phyloP scores from a whole-genome alignment of 2,888 invertebrate species.

The Drosophila acutilabella region DNA sequence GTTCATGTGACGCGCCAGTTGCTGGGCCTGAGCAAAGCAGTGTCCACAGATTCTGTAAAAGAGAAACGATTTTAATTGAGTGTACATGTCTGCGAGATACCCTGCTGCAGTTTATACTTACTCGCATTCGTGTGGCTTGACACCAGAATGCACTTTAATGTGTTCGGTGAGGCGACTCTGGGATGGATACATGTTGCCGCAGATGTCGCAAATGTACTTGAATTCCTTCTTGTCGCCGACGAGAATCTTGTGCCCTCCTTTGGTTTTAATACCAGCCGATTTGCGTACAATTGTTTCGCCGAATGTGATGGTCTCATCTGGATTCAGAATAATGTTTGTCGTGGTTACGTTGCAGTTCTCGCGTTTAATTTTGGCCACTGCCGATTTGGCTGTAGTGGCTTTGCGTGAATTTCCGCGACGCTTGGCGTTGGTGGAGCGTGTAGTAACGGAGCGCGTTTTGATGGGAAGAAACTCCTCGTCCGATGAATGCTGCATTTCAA shows the following conservation, averaged over 20 bases:
- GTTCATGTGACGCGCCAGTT: slow-evolving; percentile 84
- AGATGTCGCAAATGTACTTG: slow-evolving; percentile 83
- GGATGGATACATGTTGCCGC: slow-evolving; percentile 84
- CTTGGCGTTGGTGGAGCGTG: slow-evolving; percentile 32
- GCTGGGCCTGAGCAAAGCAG: slow-evolving; percentile 84
- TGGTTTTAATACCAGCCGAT: slow-evolving; percentile 62
- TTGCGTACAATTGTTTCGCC: slow-evolving; percentile 61
- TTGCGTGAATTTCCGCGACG: slow-evolving; percentile 47
- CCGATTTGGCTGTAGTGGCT: slow-evolving; percentile 14
- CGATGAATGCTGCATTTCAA: slow-evolving; percentile 55
- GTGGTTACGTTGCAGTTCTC: slow-evolving; percentile 33
- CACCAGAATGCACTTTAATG: slow-evolving; percentile 83
- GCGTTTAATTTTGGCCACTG: slow-evolving; percentile 46
- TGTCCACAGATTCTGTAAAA: slow-evolving; percentile 82
- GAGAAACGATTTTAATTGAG: no score
- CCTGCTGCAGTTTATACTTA: slow-evolving; percentile 51
- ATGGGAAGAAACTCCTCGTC: slow-evolving; percentile 73
- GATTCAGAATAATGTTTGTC: slow-evolving; percentile 56
- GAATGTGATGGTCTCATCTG: slow-evolving; percentile 52
- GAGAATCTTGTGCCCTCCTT: slow-evolving; percentile 67
- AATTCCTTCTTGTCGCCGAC: slow-evolving; percentile 77
- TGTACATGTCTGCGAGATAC: no score
- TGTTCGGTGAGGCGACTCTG: slow-evolving; percentile 84
- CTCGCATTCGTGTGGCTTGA: slow-evolving; percentile 85
- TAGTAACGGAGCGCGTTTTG: slow-evolving; percentile 31